Percentiles rank a stretch among this genome's conserved stretches.
These are phyloP conservation scores for Megathymus violae DNA, from an alignment of 1,140 invertebrate species.

Conservation along the genomic window DNA sequence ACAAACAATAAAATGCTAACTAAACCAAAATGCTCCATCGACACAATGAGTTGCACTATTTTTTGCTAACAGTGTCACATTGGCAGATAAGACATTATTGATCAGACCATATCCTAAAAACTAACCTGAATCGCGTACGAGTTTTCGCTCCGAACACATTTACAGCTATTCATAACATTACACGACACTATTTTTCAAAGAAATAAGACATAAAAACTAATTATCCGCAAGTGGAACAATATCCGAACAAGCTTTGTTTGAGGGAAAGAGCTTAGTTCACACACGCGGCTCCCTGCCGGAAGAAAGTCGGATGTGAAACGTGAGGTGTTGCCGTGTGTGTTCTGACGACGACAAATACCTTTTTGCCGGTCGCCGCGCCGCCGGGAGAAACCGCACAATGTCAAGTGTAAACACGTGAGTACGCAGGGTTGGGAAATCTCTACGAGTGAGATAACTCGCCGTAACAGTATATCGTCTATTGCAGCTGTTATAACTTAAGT, in stretches of 20 bases:
- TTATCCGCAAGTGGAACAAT: constrained; percentile 47
- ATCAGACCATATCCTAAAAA: no score
- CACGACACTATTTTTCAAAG: constrained; percentile 2
- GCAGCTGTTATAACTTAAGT: no score
- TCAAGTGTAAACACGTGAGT: constrained; percentile 19
- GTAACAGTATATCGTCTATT: no score
- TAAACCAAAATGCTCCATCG: no score
- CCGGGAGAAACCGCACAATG: constrained; percentile 26
- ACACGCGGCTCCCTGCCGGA: constrained; percentile 54
- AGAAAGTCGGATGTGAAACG: constrained; percentile 81
- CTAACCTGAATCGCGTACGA: neutral
- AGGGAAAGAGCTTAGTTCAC: constrained; percentile 63
- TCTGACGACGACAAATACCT: constrained; percentile 51
- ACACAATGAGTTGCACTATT: no score
- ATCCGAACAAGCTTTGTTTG: constrained; percentile 27
- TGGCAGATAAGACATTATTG: no score
- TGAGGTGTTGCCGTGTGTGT: constrained; percentile 40
- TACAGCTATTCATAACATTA: neutral
- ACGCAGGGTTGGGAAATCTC: constrained; percentile 5
- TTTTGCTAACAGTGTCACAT: no score
- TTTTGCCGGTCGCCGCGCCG: constrained; percentile 45
- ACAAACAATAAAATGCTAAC: neutral
- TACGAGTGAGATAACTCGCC: neutral
- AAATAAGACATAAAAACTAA: constrained; percentile 40
- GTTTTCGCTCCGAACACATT: neutral